Evolutionary conservation across 2,113 vertebrate species (phyloP).

Genomic region (Saimiri boliviensis): DNA sequence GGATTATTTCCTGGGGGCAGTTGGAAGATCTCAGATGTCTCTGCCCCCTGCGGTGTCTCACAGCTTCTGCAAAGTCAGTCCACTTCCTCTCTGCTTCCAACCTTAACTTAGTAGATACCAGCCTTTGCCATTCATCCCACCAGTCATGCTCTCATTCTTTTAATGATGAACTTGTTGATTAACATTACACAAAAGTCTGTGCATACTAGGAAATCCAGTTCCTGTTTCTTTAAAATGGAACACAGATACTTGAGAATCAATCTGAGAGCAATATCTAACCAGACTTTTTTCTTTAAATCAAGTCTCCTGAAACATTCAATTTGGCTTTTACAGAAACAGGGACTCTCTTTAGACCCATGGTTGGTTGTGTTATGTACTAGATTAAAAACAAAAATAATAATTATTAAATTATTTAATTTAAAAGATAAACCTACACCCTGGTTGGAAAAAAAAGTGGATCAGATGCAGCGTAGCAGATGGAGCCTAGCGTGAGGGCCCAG

Average conservation of each 20-base stretch:
- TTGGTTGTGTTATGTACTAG: background rate
- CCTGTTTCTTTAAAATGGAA: background rate
- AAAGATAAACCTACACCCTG: background rate
- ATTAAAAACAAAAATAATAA: background rate
- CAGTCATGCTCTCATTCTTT: background rate
- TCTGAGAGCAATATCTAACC: background rate
- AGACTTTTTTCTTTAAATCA: background rate
- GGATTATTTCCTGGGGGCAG: background rate
- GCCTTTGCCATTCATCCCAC: background rate
- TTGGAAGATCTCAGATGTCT: background rate
- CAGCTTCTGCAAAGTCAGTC: background rate
- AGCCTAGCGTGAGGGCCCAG: accelerated
- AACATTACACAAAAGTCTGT: background rate
- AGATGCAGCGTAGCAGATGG: background rate
- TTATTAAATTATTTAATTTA: background rate
- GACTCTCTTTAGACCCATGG: background rate
- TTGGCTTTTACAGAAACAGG: background rate
- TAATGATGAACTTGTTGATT: background rate
- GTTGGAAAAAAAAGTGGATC: background rate
- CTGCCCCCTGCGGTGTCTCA: background rate
- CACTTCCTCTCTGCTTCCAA: background rate
- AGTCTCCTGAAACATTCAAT: background rate
- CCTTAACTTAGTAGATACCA: background rate
- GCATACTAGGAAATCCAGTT: background rate
- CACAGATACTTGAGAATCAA: background rate